Base-by-base conservation (phyloP, 2,797 vertebrate genomes). In the Tarsius wallacei region DNA sequence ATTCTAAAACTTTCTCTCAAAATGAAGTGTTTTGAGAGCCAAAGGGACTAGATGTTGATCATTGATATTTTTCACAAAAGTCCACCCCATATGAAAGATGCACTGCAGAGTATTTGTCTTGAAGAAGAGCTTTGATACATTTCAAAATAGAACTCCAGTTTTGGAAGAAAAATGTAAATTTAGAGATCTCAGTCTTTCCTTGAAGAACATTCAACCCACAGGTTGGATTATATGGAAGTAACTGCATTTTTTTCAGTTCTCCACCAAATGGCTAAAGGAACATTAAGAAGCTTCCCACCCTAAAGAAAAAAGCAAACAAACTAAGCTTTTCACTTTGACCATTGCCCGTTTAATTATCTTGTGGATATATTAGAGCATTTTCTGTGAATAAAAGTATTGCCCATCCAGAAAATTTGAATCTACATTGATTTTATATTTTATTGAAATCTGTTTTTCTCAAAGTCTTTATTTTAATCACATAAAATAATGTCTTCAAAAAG, bases 1-100 rank as follows among this genome's bases (percentile, higher is more conserved):
- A 77, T 84, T 95, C 83, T 68, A 66, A 91, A 94, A 93, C 59
- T 96, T 96, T 87, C 87, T 87, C 26, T 95, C 76, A 66, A 90
- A 93, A 59, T 90, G 22, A 86, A 93, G 47, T 51, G 70, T 87
- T 90, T 85, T 64, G 76, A 86, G 55, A 91, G 5, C 14, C 53
- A 59, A 93, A 84, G 53, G 92, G 85, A 80, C 47, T 77, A 28
- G 19, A 76, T 76, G 63, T 87, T 93, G 80, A 90, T 55, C 68
- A 68, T 21, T 42, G 31, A 33, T 91, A 51, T 90, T 86, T 95
- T 80, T 66, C n/a, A 59, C 57, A 28, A 61, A 96, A 86, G 68
- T 57, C 31, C 15, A 31, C 80, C 66, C 36, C 12, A 22, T 64
- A 7, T 71, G 74, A 88, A 85, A 81, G 49, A 76, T 31, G 5